Conservation (phyloP, 2,113 vertebrate genomes). For the Hydrolagus affinis region DNA sequence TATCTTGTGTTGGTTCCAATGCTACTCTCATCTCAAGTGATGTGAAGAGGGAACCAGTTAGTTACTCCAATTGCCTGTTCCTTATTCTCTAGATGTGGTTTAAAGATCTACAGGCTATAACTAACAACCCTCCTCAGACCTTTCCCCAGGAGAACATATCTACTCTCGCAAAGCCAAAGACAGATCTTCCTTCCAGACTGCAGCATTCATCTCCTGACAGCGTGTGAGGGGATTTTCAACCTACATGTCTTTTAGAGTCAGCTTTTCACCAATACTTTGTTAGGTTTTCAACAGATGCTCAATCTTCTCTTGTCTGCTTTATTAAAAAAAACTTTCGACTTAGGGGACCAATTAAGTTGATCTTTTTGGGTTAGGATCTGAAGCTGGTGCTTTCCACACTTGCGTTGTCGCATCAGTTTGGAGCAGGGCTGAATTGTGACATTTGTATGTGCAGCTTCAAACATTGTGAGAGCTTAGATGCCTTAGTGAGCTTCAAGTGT, state of each 20-base stretch:
- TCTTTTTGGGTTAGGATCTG: background rate
- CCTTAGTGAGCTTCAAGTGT: slow-evolving; percentile 1
- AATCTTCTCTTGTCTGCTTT: background rate
- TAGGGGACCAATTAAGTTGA: background rate
- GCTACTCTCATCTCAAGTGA: too few species aligned
- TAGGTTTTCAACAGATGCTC: background rate
- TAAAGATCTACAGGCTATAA: background rate
- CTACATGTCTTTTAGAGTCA: background rate
- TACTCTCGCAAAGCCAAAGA: background rate
- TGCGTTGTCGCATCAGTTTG: background rate
- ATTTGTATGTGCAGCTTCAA: background rate
- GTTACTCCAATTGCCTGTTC: background rate
- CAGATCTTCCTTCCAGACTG: background rate
- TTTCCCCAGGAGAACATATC: background rate
- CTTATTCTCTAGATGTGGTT: background rate
- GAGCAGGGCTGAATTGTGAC: background rate
- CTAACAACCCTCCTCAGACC: background rate
- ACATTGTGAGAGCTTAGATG: background rate
- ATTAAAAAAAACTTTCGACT: background rate
- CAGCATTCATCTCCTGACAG: background rate
- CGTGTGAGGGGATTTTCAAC: background rate
- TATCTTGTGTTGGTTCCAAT: too few species aligned
- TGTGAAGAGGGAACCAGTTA: too few species aligned
- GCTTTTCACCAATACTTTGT: background rate
- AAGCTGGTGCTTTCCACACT: background rate